Percentiles rank a stretch among this genome's conserved stretches.
Conservation (phyloP, 1,140 invertebrate genomes). For the Ceratitis capitata region DNA sequence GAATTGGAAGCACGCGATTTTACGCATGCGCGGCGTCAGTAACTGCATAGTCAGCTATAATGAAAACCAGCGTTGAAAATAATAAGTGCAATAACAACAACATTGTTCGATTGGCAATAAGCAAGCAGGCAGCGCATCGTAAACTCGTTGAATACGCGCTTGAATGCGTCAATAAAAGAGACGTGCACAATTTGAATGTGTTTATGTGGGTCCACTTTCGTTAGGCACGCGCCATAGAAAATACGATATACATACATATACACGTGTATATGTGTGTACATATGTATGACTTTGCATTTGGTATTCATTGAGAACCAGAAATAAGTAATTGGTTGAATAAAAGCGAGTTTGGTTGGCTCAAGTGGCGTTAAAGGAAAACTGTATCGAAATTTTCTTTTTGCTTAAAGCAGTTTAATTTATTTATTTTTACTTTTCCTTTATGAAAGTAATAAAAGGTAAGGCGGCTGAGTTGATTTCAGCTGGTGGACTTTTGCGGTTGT, state of each 20-base stretch:
- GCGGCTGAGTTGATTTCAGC: too few relatives aligned
- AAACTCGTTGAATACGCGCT: background rate
- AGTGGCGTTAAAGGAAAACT: background rate
- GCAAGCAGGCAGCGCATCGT: background rate
- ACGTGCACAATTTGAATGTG: background rate
- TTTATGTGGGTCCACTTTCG: conserved; percentile 12
- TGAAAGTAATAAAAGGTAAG: too few relatives aligned
- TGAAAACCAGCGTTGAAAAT: background rate
- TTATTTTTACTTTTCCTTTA: too few relatives aligned
- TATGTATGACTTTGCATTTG: background rate
- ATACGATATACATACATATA: background rate
- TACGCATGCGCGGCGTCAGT: background rate
- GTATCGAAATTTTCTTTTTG: too few relatives aligned
- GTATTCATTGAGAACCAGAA: background rate
- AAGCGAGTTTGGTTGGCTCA: background rate
- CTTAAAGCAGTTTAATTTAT: too few relatives aligned
- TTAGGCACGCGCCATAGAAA: background rate
- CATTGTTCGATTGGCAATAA: background rate
- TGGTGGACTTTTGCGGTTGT: too few relatives aligned
- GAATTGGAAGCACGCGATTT: background rate
- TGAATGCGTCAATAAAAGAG: background rate
- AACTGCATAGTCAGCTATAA: background rate
- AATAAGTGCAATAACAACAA: background rate
- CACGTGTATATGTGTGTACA: too few relatives aligned
- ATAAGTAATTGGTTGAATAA: background rate